These are phyloP conservation scores for Glaucidium brasilianum DNA, from an alignment of 2,113 vertebrate genomes.

Conservation along the genomic window DNA sequence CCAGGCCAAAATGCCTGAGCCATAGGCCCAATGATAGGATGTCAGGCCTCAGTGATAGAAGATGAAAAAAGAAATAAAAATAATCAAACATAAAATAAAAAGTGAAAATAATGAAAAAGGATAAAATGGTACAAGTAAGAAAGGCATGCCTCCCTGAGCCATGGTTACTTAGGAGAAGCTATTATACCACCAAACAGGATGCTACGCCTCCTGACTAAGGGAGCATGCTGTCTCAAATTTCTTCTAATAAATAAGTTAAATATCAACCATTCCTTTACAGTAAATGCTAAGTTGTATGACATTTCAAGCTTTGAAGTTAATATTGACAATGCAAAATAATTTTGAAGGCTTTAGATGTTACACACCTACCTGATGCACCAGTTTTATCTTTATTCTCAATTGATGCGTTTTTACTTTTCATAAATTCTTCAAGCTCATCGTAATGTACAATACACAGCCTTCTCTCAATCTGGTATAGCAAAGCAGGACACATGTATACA, in stretches of 20 bases:
- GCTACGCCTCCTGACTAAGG: not conserved
- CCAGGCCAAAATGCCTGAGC: not conserved
- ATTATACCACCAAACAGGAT: not conserved
- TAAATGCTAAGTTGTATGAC: not conserved
- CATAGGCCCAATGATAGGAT: not conserved
- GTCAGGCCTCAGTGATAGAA: not conserved
- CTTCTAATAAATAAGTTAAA: not conserved
- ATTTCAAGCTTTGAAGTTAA: not conserved
- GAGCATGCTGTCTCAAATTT: not conserved
- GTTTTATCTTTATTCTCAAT: constrained; percentile 68
- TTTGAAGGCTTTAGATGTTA: not conserved
- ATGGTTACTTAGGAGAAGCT: not conserved
- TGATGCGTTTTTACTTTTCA: constrained; percentile 64
- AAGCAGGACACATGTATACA: constrained; percentile 89
- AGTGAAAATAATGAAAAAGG: not conserved
- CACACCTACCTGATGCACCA: constrained; percentile 79
- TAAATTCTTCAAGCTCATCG: constrained; percentile 79
- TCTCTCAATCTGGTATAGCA: constrained; percentile 96
- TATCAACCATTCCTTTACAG: not conserved
- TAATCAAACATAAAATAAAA: not conserved
- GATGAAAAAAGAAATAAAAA: not conserved
- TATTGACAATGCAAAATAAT: not conserved
- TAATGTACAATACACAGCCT: constrained; percentile 91
- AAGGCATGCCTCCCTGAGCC: not conserved
- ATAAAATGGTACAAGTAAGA: not conserved